Conservation (phyloP, 2,113 vertebrate genomes). For the Panthera uncia region DNA sequence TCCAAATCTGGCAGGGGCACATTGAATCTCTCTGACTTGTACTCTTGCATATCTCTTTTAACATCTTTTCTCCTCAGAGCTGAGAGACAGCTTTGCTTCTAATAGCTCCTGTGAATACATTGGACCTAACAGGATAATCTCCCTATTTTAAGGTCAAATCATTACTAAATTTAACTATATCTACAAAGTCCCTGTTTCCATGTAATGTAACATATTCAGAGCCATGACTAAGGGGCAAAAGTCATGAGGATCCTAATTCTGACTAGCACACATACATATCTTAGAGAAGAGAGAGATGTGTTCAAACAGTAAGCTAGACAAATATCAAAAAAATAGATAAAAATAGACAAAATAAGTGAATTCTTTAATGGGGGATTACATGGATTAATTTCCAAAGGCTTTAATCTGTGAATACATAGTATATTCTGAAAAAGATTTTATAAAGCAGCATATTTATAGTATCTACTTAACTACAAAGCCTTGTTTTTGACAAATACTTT, state of each 20-base stretch:
- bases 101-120: not conserved
- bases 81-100: not conserved
- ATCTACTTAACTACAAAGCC: not conserved
- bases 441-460: not conserved
- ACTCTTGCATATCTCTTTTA: not conserved
- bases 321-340: not conserved
- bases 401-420: not conserved
- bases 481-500: not conserved
- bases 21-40: not conserved
- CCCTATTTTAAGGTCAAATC: not conserved
- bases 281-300: not conserved
- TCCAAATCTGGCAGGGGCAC: fast-evolving
- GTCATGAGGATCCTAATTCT: not conserved
- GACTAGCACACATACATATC: not conserved
- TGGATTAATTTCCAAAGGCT: not conserved
- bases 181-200: not conserved
- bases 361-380: not conserved
- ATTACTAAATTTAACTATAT: not conserved
- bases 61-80: not conserved
- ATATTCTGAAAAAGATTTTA: not conserved
- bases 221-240: no score
- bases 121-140: not conserved
- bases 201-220: not conserved
- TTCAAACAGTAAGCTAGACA: not conserved
- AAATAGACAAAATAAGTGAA: not conserved